Percentiles rank a stretch among this genome's conserved stretches.
These are phyloP conservation scores for Phymorhynchus buccinoides DNA, from an alignment of 1,140 invertebrate genomes.

Conservation along the genomic window DNA sequence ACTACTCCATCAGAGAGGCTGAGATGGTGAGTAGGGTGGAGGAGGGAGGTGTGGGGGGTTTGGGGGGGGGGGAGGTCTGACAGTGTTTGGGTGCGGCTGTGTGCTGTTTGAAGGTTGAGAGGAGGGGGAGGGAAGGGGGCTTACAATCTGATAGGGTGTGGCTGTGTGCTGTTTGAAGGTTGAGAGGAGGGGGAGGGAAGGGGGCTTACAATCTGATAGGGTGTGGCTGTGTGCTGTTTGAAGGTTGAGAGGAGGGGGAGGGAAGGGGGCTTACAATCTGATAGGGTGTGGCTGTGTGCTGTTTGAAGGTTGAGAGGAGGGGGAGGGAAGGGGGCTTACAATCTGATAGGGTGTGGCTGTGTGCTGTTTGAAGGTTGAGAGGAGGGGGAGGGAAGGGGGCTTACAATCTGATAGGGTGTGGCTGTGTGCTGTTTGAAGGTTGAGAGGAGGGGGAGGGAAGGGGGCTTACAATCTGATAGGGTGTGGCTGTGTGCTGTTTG, in stretches of 20 bases:
- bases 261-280: too few species aligned
- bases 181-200: too few species aligned
- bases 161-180: not conserved
- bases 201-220: not conserved
- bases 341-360: not conserved
- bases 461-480: not conserved
- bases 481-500: not conserved
- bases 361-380: too few species aligned
- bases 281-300: not conserved
- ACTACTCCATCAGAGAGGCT: conserved; percentile 99
- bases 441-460: too few species aligned
- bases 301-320: too few species aligned
- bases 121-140: too few species aligned
- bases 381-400: too few species aligned
- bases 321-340: too few species aligned
- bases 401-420: not conserved
- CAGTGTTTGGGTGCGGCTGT: not conserved
- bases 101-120: too few species aligned
- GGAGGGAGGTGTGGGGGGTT: too few species aligned
- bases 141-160: not conserved
- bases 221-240: not conserved
- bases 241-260: too few species aligned
- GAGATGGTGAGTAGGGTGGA: conserved; percentile 91
- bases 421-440: not conserved
- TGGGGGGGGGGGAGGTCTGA: too few species aligned